phyloP scores from a whole-genome alignment of 2,113 vertebrate genomes.

The Bettongia penicillata region DNA sequence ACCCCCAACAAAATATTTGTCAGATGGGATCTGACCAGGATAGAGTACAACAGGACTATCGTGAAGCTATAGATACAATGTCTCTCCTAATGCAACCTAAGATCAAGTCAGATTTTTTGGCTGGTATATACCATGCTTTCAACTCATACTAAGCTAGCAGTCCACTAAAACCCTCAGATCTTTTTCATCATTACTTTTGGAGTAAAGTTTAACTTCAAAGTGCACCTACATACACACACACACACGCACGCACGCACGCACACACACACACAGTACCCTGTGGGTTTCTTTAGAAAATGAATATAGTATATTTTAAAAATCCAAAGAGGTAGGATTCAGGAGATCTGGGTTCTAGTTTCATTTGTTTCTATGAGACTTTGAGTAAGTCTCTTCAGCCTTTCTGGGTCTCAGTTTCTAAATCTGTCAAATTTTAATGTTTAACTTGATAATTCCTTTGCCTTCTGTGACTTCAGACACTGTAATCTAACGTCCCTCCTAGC shows the following conservation, averaged over 20 bases:
- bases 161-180: neutral
- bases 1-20: neutral
- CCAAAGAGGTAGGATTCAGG: neutral
- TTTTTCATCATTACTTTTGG: neutral
- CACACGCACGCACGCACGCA: neutral
- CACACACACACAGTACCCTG: neutral
- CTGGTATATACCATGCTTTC: neutral
- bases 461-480: neutral
- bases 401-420: neutral
- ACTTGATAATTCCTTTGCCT: neutral
- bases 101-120: neutral
- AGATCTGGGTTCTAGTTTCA: neutral
- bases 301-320: neutral
- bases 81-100: neutral
- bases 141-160: neutral
- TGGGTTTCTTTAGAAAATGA: neutral
- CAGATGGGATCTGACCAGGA: neutral
- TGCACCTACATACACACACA: neutral
- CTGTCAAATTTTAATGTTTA: neutral
- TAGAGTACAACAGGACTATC: neutral
- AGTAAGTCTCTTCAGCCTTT: neutral
- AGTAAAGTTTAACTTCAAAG: neutral
- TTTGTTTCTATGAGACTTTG: neutral
- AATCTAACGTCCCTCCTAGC: neutral
- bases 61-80: neutral